Evolutionary conservation across 2,113 vertebrate species (phyloP), one percentile per base, ranked within the genome.

Genomic region (Poeciliopsis occidentalis): DNA sequence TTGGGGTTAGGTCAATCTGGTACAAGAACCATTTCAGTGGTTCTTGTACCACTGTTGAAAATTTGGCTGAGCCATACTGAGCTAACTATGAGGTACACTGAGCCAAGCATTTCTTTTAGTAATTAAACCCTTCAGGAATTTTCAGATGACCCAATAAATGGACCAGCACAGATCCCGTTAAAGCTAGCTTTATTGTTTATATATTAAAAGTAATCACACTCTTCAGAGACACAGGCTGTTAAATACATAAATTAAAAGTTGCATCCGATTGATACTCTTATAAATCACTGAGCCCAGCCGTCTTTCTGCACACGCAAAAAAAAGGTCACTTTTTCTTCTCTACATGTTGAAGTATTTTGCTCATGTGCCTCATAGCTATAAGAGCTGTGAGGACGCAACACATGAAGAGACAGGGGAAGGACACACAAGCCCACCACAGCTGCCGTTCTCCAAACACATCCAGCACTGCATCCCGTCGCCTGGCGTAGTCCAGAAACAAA

Each of bases 401-500:
- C 8, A 94, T 74, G 2, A 94, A 91, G 82, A 98, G 69, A 4
- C 88, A 66, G 0, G 95, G 94, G 85, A 97, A 97, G 3, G 94
- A 95, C 12, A 90, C 73, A 7, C 95, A 95, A 24, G 95, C 95
- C 71, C 91, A 75, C 79, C 95, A 94, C 84, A 97, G 80, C 0
- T 94, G 91, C 15, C 86, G 70, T 62, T 96, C 91, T 3, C 95
- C 92, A 0, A 97, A 96, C 51, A 95, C 89, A 29, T 92, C 89
- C 66, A 94, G 62, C 64, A 96, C 89, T 11, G 93, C 88, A 12
- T 96, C 94, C 70, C 89, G 94, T 8, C 94, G 93, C 66, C 84
- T 89, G 85, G 94, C 88, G 37, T 96, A 97, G 92, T 99, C 97
- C 87, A 91, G 80, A 63, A 96, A 94, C 71, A 98, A 92, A 63